Evolutionary conservation across 2,797 vertebrate genomes (phyloP).

Genomic region (Sebastes baramenuke): DNA sequence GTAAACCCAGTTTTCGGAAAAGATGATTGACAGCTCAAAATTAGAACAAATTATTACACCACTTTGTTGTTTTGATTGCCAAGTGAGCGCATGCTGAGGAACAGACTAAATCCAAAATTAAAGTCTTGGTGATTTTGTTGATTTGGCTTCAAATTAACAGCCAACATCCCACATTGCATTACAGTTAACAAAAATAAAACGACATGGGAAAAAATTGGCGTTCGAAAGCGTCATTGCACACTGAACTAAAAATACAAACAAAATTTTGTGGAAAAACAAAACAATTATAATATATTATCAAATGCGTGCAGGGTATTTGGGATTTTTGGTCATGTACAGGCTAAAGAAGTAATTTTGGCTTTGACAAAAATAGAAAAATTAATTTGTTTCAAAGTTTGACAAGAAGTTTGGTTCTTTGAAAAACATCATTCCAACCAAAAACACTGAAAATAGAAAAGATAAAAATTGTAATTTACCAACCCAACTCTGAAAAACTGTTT

Average conservation of each 20-base stretch:
- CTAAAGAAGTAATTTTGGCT: background rate
- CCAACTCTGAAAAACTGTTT: background rate
- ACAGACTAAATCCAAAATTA: slow-evolving; percentile 11
- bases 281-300: background rate
- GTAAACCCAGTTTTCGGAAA: background rate
- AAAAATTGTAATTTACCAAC: background rate
- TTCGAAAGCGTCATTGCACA: background rate
- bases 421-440: background rate
- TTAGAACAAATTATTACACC: slow-evolving; percentile 11
- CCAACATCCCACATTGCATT: background rate
- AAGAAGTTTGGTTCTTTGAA: background rate
- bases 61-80: slow-evolving; percentile 43
- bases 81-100: slow-evolving; percentile 12
- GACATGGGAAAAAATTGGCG: background rate
- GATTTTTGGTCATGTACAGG: background rate
- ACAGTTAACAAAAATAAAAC: background rate
- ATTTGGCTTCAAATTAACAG: slow-evolving; percentile 6
- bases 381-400: background rate
- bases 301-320: background rate
- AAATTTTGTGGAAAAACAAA: background rate
- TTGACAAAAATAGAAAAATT: background rate
- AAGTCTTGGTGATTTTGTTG: slow-evolving; percentile 12
- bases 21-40: slow-evolving; percentile 35
- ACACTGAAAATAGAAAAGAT: background rate
- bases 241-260: background rate